Conservation (phyloP, 2,888 invertebrate species). For the Spodoptera picta region DNA sequence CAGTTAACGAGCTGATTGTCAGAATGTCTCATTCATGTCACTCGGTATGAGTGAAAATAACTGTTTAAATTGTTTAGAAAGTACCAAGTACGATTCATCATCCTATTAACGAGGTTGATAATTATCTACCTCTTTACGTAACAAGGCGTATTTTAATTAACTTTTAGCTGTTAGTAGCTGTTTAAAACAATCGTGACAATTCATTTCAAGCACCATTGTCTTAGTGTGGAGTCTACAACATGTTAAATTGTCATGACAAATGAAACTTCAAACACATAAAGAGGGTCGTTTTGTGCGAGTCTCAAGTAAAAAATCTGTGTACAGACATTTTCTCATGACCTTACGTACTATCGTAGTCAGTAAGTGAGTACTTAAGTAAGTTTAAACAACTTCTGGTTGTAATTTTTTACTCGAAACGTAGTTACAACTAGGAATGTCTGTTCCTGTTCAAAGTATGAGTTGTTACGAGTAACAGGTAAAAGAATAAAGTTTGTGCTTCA, state of each 20-base stretch:
- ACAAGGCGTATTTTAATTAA: slow-evolving; percentile 46
- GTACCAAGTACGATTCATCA: slow-evolving; percentile 46
- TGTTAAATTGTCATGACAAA: slow-evolving; percentile 37
- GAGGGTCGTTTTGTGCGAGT: slow-evolving; percentile 25
- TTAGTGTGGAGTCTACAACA: slow-evolving; percentile 34
- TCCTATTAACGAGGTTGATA: slow-evolving; percentile 46
- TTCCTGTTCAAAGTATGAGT: no score
- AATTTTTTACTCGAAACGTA: slow-evolving; percentile 15
- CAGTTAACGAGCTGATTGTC: slow-evolving; percentile 33
- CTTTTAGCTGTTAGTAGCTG: slow-evolving; percentile 35
- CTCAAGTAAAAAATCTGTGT: slow-evolving; percentile 33
- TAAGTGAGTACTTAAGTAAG: slow-evolving; percentile 31
- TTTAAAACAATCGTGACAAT: slow-evolving; percentile 43
- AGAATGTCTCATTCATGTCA: slow-evolving; percentile 37
- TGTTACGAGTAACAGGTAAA: no score
- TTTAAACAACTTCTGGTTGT: no score
- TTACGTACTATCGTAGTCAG: slow-evolving; percentile 32
- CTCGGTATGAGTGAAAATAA: slow-evolving; percentile 47
- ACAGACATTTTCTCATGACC: slow-evolving; percentile 47
- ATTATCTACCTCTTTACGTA: slow-evolving; percentile 47
- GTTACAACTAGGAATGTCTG: slow-evolving; percentile 10
- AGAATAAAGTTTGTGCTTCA: no score
- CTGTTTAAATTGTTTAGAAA: slow-evolving; percentile 50
- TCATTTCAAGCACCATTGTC: slow-evolving; percentile 41
- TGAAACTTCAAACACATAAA: slow-evolving; percentile 37